Evolutionary conservation across 2,797 vertebrate genomes (phyloP), one percentile per base, ranked within the genome.

Genomic region (Paramormyrops hopkinsi): DNA sequence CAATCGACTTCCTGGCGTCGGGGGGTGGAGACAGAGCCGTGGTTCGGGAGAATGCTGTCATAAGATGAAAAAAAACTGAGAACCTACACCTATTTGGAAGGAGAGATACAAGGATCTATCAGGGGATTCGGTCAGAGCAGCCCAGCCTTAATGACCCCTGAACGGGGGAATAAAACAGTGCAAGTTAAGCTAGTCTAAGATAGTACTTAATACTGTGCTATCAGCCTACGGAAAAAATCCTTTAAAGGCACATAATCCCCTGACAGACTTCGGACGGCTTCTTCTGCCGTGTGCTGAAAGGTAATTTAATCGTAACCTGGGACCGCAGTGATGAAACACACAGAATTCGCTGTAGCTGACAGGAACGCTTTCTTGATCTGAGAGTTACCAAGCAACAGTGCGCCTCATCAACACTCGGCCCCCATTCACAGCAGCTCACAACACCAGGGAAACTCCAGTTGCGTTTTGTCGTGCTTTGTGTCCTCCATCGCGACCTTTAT

Each of bases 401-500:
- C 37, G 87, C 37, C 46, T 37, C 53, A 50, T 79, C 50, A 11
- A 44, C 59, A 22, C 46, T 12, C 6, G 9, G 62, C 22, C 9
- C 17, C 56, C 91, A 92, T 92, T 94, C 93, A 94, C 93, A 90
- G 91, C 92, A 48, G 22, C 92, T 94, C 92, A 91, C 92, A 92
- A 90, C 90, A 91, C 91, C 90, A 76, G 59, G 88, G 56, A 76
- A 62, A 59, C 19, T 92, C 22, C 37, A 19, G 73, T 19, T 44
- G 8, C 91, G 94, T 94, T 95, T 94, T 95, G 95, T 11, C 22
- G 3, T 62, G 94, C 93, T 93, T 94, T 94, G 93, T 92, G 92
- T 92, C 93, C 93, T 94, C 95, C 94, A 94, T 95, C 93, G 95
- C 95, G 94, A 94, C 93, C 94, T 94, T 93, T 94, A 92, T 91